phyloP scores from a whole-genome alignment of 2,797 vertebrate genomes.

The Leptodactylus fallax region DNA sequence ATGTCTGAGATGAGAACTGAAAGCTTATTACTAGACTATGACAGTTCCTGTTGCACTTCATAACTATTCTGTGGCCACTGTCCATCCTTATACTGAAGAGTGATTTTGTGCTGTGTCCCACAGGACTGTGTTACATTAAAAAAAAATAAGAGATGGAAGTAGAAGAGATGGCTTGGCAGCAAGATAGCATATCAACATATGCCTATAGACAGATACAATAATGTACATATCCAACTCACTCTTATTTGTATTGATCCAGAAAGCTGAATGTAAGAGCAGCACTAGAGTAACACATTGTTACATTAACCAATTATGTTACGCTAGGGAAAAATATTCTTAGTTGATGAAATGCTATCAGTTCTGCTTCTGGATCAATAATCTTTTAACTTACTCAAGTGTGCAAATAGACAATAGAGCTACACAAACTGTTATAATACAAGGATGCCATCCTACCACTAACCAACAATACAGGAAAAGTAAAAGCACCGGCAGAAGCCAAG shows the following conservation, averaged over 20 bases:
- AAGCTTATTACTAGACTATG: neutral
- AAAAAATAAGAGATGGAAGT: neutral
- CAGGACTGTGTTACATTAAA: neutral
- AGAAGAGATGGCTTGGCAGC: too few relatives aligned
- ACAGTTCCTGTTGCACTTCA: neutral
- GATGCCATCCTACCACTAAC: neutral
- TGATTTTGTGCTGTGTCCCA: neutral
- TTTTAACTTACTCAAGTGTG: slow-evolving; percentile 36
- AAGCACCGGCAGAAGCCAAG: neutral
- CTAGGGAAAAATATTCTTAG: slow-evolving; percentile 44
- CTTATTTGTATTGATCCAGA: slow-evolving; percentile 46
- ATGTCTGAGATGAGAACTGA: too few relatives aligned
- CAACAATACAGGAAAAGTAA: neutral
- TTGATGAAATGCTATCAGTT: slow-evolving; percentile 50
- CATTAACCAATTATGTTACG: slow-evolving; percentile 45
- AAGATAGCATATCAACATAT: neutral
- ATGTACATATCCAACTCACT: neutral
- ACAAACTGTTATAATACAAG: neutral
- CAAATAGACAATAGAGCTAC: neutral
- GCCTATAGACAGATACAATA: neutral
- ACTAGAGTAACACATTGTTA: slow-evolving; percentile 6
- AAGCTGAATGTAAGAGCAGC: neutral
- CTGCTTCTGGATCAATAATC: slow-evolving; percentile 47
- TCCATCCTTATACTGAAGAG: neutral
- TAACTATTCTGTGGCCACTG: neutral